Conservation (phyloP, 2,888 invertebrate genomes). For the Odontothrips loti region DNA sequence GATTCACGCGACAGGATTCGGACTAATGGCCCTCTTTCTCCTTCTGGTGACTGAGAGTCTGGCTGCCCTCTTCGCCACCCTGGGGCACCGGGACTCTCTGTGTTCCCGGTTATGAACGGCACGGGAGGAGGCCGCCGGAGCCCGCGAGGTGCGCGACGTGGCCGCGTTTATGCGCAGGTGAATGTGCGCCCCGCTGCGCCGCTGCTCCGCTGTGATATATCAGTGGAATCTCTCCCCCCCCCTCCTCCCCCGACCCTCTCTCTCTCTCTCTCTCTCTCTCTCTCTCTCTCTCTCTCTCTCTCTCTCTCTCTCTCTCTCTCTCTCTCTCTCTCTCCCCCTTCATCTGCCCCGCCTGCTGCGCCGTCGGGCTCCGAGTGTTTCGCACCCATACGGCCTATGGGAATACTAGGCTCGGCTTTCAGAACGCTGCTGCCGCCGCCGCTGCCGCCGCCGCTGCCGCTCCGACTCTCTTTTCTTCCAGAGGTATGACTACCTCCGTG, state of each 20-base stretch:
- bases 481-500: background rate
- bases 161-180: background rate
- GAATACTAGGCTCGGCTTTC: constrained; percentile 1
- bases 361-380: background rate
- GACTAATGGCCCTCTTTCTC: too few species aligned
- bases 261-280: too few species aligned
- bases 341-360: too few species aligned
- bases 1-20: too few species aligned
- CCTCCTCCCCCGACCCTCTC: too few species aligned
- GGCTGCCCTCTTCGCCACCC: too few species aligned
- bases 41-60: too few species aligned
- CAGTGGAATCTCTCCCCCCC: background rate
- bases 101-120: background rate
- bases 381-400: background rate
- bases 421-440: background rate
- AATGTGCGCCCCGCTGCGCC: background rate
- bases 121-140: background rate
- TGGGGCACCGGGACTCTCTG: too few species aligned
- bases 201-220: background rate
- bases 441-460: too few species aligned
- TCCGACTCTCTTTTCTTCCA: background rate
- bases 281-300: too few species aligned
- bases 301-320: background rate
- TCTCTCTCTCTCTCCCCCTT: too few species aligned
- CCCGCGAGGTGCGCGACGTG: background rate